Conservation (phyloP, 2,888 invertebrate genomes). For the Aplocera efformata region DNA sequence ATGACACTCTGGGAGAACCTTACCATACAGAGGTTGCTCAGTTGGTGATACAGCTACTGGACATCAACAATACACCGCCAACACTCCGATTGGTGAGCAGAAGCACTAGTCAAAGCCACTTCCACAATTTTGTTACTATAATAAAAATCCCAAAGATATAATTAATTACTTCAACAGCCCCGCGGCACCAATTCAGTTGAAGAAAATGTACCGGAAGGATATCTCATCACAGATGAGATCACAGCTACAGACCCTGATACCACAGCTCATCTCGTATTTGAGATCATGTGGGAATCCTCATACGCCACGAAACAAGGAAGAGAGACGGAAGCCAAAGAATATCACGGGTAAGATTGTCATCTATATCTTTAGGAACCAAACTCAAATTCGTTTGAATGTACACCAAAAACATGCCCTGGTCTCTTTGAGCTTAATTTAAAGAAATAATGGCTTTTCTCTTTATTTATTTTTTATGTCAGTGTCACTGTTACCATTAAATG, state of each 20-base stretch:
- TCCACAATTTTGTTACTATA: too few relatives aligned
- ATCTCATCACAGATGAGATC: constrained; percentile 62
- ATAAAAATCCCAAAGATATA: too few relatives aligned
- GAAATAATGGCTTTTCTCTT: too few relatives aligned
- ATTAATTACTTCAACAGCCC: too few relatives aligned
- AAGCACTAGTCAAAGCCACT: background rate
- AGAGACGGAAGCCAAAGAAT: constrained; percentile 48
- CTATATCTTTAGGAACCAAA: background rate
- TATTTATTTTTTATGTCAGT: too few relatives aligned
- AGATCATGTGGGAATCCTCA: constrained; percentile 80
- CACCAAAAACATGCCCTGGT: too few relatives aligned
- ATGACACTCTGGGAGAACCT: constrained; percentile 66
- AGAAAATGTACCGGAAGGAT: constrained; percentile 75
- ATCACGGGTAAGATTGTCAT: constrained; percentile 41
- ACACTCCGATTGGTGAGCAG: constrained; percentile 79
- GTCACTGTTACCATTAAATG: too few relatives aligned
- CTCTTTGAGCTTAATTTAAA: too few relatives aligned
- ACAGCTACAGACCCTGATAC: constrained; percentile 82
- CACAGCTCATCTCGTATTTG: constrained; percentile 75
- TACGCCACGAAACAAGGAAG: constrained; percentile 81
- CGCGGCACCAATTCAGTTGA: constrained; percentile 67
- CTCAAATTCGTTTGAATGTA: too few relatives aligned
- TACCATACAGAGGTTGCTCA: constrained; percentile 74
- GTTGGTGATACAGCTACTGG: constrained; percentile 81
- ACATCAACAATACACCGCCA: constrained; percentile 88